phyloP scores from a whole-genome alignment of 1,140 invertebrate genomes.

The Microplitis demolitor region DNA sequence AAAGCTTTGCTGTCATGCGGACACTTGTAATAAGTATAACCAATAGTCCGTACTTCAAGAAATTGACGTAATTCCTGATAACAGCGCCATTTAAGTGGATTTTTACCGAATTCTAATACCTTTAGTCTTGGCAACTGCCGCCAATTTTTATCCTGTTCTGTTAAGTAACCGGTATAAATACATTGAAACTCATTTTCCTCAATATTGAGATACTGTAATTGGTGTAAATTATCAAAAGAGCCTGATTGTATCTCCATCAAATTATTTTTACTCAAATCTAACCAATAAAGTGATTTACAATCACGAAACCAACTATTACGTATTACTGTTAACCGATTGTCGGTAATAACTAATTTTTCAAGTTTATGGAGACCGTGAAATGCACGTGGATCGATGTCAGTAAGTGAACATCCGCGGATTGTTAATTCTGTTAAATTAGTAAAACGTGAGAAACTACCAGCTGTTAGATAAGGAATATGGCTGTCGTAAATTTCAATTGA shows the following conservation, averaged over 20 bases:
- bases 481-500: slow-evolving; percentile 41
- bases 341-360: slow-evolving; percentile 36
- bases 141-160: neutral
- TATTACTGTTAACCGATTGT: slow-evolving; percentile 38
- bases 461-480: slow-evolving; percentile 30
- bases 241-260: slow-evolving; percentile 39
- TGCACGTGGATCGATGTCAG: slow-evolving; percentile 33
- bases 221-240: slow-evolving; percentile 34
- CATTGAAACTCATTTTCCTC: slow-evolving; percentile 43
- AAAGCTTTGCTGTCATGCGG: slow-evolving; percentile 42
- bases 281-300: slow-evolving; percentile 30
- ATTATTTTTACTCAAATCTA: slow-evolving; percentile 43
- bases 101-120: slow-evolving; percentile 39
- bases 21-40: slow-evolving; percentile 38
- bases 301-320: slow-evolving; percentile 35
- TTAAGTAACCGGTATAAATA: slow-evolving; percentile 41
- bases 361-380: slow-evolving; percentile 33
- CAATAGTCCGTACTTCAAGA: slow-evolving; percentile 38
- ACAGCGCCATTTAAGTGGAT: slow-evolving; percentile 47
- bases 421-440: slow-evolving; percentile 36
- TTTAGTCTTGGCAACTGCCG: slow-evolving; percentile 33
- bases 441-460: slow-evolving; percentile 30
- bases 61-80: slow-evolving; percentile 44
- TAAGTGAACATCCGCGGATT: slow-evolving; percentile 38
- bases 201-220: slow-evolving; percentile 39